phyloP scores from a whole-genome alignment of 2,113 vertebrate species.

The Brachypodius melanocephalos region DNA sequence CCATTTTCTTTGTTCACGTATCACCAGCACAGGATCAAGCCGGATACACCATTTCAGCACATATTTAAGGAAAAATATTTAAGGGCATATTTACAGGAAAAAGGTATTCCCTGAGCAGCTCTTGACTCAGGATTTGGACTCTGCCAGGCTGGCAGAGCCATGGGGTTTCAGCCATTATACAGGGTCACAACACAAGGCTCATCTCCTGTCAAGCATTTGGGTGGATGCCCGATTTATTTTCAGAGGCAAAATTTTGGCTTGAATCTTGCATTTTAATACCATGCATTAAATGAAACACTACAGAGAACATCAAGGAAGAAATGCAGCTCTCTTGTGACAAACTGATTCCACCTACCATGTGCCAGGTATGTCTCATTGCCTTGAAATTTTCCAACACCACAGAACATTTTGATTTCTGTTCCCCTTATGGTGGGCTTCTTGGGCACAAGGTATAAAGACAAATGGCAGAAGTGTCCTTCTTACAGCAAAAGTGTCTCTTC shows the following conservation, averaged over 20 bases:
- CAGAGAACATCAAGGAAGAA: background rate
- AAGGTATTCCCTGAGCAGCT: background rate
- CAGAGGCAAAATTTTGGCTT: constrained; percentile 3
- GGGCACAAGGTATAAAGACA: background rate
- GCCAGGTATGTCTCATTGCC: background rate
- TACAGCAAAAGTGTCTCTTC: background rate
- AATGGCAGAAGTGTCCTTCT: background rate
- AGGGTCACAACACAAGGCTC: background rate
- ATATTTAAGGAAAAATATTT: background rate
- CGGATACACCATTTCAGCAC: background rate
- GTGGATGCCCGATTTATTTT: background rate
- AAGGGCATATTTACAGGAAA: background rate
- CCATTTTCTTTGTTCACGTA: background rate
- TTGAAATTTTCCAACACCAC: background rate
- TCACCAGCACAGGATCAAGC: background rate
- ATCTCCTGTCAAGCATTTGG: background rate
- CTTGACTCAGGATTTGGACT: background rate
- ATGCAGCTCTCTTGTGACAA: background rate
- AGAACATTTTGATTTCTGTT: background rate
- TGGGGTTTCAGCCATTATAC: background rate
- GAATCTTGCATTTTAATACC: background rate
- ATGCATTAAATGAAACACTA: background rate
- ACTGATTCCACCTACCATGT: background rate
- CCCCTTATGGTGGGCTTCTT: background rate
- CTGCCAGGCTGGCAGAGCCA: background rate